phyloP scores from a whole-genome alignment of 2,797 vertebrate species.

The Sparidentex hasta region DNA sequence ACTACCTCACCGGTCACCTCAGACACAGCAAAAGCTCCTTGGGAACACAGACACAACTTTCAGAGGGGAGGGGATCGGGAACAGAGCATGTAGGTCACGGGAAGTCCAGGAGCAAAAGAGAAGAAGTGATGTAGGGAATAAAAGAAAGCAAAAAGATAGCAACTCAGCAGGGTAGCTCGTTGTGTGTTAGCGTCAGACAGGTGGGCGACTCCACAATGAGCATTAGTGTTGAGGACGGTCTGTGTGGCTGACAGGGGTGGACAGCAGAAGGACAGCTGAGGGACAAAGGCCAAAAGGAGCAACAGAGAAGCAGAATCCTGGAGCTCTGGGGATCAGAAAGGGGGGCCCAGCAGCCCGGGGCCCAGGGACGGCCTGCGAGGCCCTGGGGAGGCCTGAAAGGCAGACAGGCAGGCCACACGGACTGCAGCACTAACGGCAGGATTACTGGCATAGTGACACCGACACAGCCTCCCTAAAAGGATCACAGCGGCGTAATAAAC shows the following conservation, averaged over 20 bases:
- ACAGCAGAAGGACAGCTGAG: conserved; percentile 67
- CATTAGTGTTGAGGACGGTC: conserved; percentile 17
- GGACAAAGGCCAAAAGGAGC: conserved; percentile 71
- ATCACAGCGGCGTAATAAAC: conserved; percentile 99
- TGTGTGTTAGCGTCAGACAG: conserved; percentile 58
- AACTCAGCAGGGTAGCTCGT: conserved; percentile 36
- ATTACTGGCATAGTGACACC: conserved; percentile 97
- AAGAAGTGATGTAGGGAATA: conserved; percentile 5
- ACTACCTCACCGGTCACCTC: conserved; percentile 57
- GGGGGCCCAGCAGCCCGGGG: conserved; percentile 71
- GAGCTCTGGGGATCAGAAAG: conserved; percentile 78
- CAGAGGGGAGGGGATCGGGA: background rate
- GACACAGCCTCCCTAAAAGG: conserved; percentile 99
- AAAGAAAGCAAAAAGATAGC: background rate
- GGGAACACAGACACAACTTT: conserved; percentile 27
- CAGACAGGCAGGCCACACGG: conserved; percentile 89
- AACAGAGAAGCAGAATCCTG: conserved; percentile 64
- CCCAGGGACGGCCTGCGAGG: conserved; percentile 79
- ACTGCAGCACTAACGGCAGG: conserved; percentile 90
- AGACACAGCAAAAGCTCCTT: conserved; percentile 31
- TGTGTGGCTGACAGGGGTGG: conserved; percentile 47
- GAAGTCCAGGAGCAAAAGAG: conserved; percentile 9
- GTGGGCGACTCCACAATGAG: conserved; percentile 49
- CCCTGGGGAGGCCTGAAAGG: conserved; percentile 84
- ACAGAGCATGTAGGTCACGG: conserved; percentile 21